These are phyloP conservation scores for Ploceus nigricollis DNA, from an alignment of 2,113 vertebrate species.

Conservation along the genomic window DNA sequence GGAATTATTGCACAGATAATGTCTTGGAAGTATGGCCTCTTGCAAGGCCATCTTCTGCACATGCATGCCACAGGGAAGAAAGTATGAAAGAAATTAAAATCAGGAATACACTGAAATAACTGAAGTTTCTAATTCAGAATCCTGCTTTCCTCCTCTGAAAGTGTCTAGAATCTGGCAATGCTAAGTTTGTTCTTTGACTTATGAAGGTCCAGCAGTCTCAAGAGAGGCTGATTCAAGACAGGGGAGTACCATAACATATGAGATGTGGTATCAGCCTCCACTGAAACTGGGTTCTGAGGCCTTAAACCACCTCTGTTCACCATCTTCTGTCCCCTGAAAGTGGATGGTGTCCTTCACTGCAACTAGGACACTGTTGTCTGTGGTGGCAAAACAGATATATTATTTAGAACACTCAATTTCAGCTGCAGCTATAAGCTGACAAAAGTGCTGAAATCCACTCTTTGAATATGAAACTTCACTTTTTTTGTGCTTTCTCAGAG, in stretches of 20 bases:
- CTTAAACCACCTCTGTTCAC: neutral
- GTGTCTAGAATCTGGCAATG: neutral
- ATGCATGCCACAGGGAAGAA: neutral
- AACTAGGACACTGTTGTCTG: neutral
- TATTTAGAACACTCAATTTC: neutral
- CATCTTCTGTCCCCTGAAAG: neutral
- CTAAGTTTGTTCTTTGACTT: neutral
- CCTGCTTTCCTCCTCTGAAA: neutral
- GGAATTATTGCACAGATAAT: neutral
- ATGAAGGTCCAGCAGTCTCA: neutral
- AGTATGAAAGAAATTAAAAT: neutral
- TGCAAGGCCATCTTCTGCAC: neutral
- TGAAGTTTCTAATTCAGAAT: neutral
- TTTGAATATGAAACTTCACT: neutral
- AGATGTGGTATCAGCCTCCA: neutral
- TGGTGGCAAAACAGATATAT: neutral
- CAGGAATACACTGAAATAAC: neutral
- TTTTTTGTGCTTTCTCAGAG: neutral
- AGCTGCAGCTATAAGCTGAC: neutral
- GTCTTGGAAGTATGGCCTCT: neutral
- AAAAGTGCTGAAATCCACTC: neutral
- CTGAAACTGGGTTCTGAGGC: neutral
- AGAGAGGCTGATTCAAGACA: neutral
- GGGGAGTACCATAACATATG: neutral
- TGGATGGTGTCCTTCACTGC: neutral